phyloP scores from a whole-genome alignment of 2,888 invertebrate genomes.

The Eledona agricola region DNA sequence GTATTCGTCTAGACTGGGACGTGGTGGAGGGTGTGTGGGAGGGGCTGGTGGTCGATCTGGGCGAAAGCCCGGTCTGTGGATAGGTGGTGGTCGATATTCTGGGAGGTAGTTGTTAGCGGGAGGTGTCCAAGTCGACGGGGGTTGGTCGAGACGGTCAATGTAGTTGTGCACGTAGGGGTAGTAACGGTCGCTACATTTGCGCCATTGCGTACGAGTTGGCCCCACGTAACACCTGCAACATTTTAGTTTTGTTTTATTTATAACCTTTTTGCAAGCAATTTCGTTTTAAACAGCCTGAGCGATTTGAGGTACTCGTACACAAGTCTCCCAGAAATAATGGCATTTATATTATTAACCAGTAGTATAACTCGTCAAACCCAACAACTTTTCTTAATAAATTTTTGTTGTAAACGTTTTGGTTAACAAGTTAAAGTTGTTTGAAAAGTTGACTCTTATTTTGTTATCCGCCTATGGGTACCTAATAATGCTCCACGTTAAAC shows the following conservation, averaged over 20 bases:
- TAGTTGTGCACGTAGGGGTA: constrained; percentile 68
- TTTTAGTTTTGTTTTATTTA: constrained; percentile 1
- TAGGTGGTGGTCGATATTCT: constrained; percentile 31
- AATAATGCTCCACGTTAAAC: too few species aligned
- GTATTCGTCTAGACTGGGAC: constrained; percentile 59
- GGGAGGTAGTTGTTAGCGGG: constrained; percentile 50
- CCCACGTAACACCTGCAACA: constrained; percentile 85
- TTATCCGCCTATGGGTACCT: too few species aligned
- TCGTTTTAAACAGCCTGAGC: not conserved
- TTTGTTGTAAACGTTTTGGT: too few species aligned
- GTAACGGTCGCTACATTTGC: constrained; percentile 86
- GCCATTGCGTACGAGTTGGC: constrained; percentile 79
- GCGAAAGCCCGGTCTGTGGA: constrained; percentile 48
- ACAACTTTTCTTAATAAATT: too few species aligned
- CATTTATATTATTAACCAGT: too few species aligned
- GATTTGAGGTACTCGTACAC: too few species aligned
- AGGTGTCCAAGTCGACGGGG: constrained; percentile 41
- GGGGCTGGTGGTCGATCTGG: constrained; percentile 55
- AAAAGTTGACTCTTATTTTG: too few species aligned
- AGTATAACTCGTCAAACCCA: too few species aligned
- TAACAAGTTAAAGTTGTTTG: too few species aligned
- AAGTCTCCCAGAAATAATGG: too few species aligned
- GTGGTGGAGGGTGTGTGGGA: constrained; percentile 61
- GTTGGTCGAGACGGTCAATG: constrained; percentile 48
- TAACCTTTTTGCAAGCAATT: not conserved